phyloP scores from a whole-genome alignment of 2,113 vertebrate genomes.

The Melanostigma gelatinosum region DNA sequence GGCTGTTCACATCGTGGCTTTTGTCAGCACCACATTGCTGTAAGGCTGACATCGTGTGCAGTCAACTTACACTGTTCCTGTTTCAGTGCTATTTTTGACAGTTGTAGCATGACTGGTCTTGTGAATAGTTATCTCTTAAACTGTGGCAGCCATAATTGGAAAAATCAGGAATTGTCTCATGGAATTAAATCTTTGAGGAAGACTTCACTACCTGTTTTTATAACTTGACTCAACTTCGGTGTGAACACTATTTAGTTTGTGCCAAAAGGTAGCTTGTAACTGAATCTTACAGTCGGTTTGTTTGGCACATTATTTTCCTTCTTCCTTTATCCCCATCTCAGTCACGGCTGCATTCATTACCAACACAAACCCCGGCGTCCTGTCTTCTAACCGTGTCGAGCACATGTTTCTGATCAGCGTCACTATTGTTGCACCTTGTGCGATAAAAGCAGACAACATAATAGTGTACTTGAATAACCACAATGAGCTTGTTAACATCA shows the following conservation, averaged over 20 bases:
- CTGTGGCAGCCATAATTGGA: not conserved
- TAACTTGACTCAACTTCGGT: not conserved
- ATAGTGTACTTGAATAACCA: not conserved
- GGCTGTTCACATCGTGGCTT: not conserved
- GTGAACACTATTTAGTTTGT: not conserved
- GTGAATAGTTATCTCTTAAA: not conserved
- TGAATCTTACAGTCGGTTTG: not conserved
- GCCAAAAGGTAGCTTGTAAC: too few species aligned
- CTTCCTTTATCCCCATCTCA: not conserved
- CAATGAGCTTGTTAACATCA: not conserved
- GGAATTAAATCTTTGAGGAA: not conserved
- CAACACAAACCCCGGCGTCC: not conserved
- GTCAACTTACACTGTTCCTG: not conserved
- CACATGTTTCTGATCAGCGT: not conserved
- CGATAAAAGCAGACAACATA: not conserved
- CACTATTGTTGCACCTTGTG: not conserved
- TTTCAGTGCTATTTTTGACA: slow-evolving; percentile 6
- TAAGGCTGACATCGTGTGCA: not conserved
- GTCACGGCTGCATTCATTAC: not conserved
- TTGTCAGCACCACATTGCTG: not conserved
- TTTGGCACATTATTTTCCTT: not conserved
- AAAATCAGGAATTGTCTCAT: not conserved
- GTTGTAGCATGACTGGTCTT: not conserved
- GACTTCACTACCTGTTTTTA: not conserved
- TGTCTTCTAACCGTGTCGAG: not conserved